Base-by-base conservation (phyloP, 2,113 vertebrate genomes). In the Callipepla squamata region DNA sequence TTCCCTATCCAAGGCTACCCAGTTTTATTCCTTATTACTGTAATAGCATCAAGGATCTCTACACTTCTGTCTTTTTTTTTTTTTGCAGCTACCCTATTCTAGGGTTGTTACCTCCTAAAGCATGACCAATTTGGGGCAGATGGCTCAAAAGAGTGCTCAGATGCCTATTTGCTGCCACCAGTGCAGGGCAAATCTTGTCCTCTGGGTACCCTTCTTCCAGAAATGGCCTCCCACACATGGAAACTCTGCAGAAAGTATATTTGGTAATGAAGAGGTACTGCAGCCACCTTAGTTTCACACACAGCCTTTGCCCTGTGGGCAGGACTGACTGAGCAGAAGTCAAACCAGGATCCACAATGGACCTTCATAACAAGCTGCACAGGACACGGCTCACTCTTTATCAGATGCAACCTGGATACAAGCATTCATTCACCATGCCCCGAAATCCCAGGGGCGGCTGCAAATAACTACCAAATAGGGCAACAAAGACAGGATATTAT, bases 21-120 rank as follows among this genome's bases (percentile, higher is more conserved):
- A 86, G 42, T 66, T 76, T 79, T 62, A 32, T 48, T 57, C 26
- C 73, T 79, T 70, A 90, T 87, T 85, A 83, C 65, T 89, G 8
- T 47, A 67, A 72, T 9, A 91, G 42, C 21, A 91, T 47, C 50
- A n/a, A 68, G 73, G 53, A 73, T 66, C 34, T 67, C 34, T 34
- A 47, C 32, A 44, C 51, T 92, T n/a, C 47, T 1, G 1, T 13
- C 67, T 50, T 62, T 42, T 1, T 0, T 15, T 72, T 86, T 89
- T 51, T 86, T 51, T 62, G 85, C 51, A 89, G 25, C 62, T 76
- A 57, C 73, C 80, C n/a, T 80, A 61, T 86, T 74, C 77, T 47
- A 78, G 72, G 62, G 73, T 84, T 80, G 78, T 86, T 90, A 91
- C 47, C 82, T 92, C 42, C 57, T 48, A 83, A 95, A 74, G 72